phyloP scores from a whole-genome alignment of 2,888 invertebrate genomes.

The Germaria angustata region DNA sequence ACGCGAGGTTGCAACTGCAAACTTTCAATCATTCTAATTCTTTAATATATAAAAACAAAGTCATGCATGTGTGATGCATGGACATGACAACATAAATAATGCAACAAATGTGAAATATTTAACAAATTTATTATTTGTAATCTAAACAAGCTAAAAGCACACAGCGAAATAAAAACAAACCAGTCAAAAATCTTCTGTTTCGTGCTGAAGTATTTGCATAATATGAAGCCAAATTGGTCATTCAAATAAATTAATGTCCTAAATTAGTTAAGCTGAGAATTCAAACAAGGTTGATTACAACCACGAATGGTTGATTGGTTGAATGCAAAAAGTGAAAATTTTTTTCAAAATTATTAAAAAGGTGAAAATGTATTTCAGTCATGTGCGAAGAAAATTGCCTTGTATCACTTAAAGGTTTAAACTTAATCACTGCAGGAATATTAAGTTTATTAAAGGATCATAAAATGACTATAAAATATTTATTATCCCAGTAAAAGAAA shows the following conservation, averaged over 20 bases:
- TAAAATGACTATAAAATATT: too few species aligned
- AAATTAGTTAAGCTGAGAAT: neutral
- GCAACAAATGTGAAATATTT: constrained; percentile 54
- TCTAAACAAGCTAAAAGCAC: constrained; percentile 23
- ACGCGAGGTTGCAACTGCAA: constrained; percentile 46
- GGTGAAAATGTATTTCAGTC: neutral
- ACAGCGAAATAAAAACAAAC: constrained; percentile 5
- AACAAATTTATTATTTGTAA: constrained; percentile 56
- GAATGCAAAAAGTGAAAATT: constrained; percentile 13
- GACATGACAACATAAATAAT: constrained; percentile 63
- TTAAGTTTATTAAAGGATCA: too few species aligned
- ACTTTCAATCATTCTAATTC: constrained; percentile 46
- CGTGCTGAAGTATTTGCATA: constrained; percentile 43
- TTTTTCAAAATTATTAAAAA: neutral
- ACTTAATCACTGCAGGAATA: too few species aligned
- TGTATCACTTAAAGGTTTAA: neutral
- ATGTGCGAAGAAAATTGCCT: neutral
- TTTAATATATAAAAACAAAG: neutral
- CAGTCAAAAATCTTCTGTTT: constrained; percentile 11
- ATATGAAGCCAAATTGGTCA: constrained; percentile 23
- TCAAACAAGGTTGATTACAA: constrained; percentile 25
- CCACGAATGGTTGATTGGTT: neutral
- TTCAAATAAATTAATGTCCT: constrained; percentile 20
- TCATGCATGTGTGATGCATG: constrained; percentile 47
- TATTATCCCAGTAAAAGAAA: too few species aligned